Percentiles rank a stretch among this genome's conserved stretches.
These are phyloP conservation scores for Lordiphosa mommai DNA, from an alignment of 1,140 invertebrate genomes.

Conservation along the genomic window DNA sequence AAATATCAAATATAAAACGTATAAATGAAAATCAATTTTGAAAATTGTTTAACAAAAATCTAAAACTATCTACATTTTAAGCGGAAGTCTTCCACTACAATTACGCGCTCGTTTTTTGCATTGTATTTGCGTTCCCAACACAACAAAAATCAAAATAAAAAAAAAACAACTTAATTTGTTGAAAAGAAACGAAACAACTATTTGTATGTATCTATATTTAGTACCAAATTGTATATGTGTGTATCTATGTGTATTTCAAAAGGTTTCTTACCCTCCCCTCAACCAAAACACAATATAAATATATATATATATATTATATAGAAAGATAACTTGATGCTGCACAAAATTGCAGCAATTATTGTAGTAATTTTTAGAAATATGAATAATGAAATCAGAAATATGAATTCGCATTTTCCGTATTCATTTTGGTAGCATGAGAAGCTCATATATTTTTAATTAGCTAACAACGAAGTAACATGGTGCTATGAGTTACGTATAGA, in stretches of 20 bases:
- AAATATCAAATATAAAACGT: slow-evolving; percentile 30
- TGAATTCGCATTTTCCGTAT: slow-evolving; percentile 21
- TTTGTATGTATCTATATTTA: slow-evolving; percentile 44
- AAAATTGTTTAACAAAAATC: slow-evolving; percentile 25
- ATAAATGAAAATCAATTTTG: slow-evolving; percentile 47
- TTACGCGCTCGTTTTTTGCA: slow-evolving; percentile 57
- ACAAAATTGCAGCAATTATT: slow-evolving; percentile 50
- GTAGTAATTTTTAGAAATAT: slow-evolving; percentile 19
- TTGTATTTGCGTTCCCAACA: slow-evolving; percentile 20
- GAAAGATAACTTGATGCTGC: slow-evolving; percentile 29
- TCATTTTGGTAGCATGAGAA: slow-evolving; percentile 4
- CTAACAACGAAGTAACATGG: slow-evolving; percentile 77
- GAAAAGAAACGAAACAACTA: slow-evolving; percentile 23
- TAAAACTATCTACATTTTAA: slow-evolving; percentile 67
- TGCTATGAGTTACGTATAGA: slow-evolving; percentile 69
- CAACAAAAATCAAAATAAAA: slow-evolving; percentile 5
- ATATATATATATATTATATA: slow-evolving; percentile 27
- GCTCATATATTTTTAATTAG: slow-evolving; percentile 23
- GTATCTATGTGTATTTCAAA: slow-evolving; percentile 63
- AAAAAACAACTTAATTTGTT: slow-evolving; percentile 19
- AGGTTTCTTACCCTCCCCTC: slow-evolving; percentile 47
- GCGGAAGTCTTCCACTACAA: slow-evolving; percentile 79
- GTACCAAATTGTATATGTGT: slow-evolving; percentile 42
- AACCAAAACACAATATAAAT: slow-evolving; percentile 14
- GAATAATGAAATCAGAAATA: slow-evolving; percentile 23